These are phyloP conservation scores for Corythornis leucogaster DNA, from an alignment of 2,797 vertebrate genomes.

Conservation along the genomic window DNA sequence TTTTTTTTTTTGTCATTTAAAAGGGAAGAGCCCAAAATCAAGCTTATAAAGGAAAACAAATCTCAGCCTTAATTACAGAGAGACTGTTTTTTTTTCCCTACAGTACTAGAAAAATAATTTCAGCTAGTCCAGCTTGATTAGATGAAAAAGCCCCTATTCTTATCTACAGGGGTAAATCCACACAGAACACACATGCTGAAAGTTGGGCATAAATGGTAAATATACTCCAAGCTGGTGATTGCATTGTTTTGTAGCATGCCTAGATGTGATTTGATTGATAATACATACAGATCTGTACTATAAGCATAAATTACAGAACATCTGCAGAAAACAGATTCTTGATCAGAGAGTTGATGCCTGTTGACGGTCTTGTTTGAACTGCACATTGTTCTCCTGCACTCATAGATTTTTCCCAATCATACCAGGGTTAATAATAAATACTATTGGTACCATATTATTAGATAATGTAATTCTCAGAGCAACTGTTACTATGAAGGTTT, in stretches of 20 bases:
- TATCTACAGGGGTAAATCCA: neutral
- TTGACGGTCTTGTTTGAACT: neutral
- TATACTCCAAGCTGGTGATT: neutral
- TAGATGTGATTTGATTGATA: neutral
- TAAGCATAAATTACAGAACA: constrained; percentile 19
- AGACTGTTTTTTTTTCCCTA: neutral
- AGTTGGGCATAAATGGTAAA: neutral
- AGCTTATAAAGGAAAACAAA: constrained; percentile 10
- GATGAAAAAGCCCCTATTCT: neutral
- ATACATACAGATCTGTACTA: neutral
- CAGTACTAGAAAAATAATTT: neutral
- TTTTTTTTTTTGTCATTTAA: neutral
- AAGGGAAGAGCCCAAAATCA: neutral
- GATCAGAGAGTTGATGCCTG: neutral
- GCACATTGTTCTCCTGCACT: neutral
- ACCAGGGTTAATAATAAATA: neutral
- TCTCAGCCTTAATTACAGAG: neutral
- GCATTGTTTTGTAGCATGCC: neutral
- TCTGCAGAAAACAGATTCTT: neutral
- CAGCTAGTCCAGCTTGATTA: neutral
- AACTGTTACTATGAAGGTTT: neutral
- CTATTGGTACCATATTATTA: neutral
- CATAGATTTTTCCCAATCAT: neutral
- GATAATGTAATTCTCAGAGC: neutral
- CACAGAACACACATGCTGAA: neutral